phyloP scores from a whole-genome alignment of 2,888 invertebrate species.

The Syritta pipiens region DNA sequence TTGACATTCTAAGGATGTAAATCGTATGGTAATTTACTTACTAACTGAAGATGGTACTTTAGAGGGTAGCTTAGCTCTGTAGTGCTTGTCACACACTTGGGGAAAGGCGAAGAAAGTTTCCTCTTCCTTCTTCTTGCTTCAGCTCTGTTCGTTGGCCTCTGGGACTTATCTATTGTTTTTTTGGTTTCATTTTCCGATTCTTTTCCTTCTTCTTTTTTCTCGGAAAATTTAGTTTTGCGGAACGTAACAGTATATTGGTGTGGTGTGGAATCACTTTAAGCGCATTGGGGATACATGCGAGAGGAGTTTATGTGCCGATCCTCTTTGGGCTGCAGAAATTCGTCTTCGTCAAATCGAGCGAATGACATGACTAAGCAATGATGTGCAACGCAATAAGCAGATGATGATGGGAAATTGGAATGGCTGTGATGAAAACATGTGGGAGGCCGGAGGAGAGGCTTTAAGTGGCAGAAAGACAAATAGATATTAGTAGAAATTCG shows the following conservation, averaged over 20 bases:
- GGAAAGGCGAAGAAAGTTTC: conserved; percentile 27
- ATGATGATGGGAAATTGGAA: too few relatives aligned
- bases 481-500: too few relatives aligned
- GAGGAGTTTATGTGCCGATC: conserved; percentile 21
- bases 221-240: conserved; percentile 10
- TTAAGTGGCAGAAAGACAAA: too few relatives aligned
- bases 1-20: conserved; percentile 70
- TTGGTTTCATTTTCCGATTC: neutral
- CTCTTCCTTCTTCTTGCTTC: conserved; percentile 2
- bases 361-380: too few relatives aligned
- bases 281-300: conserved; percentile 34
- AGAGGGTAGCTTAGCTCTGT: conserved; percentile 63
- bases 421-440: too few relatives aligned
- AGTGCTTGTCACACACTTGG: conserved; percentile 65
- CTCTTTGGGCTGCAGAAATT: neutral
- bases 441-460: too few relatives aligned
- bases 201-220: neutral
- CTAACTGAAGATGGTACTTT: conserved; percentile 68
- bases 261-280: conserved; percentile 50
- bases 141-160: too few relatives aligned
- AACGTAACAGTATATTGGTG: conserved; percentile 45
- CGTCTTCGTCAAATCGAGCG: conserved; percentile 35
- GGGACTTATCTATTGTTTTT: conserved; percentile 2
- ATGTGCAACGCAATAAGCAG: too few relatives aligned
- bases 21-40: conserved; percentile 70